Conservation (phyloP, 2,113 vertebrate genomes). For the Setophaga coronata region DNA sequence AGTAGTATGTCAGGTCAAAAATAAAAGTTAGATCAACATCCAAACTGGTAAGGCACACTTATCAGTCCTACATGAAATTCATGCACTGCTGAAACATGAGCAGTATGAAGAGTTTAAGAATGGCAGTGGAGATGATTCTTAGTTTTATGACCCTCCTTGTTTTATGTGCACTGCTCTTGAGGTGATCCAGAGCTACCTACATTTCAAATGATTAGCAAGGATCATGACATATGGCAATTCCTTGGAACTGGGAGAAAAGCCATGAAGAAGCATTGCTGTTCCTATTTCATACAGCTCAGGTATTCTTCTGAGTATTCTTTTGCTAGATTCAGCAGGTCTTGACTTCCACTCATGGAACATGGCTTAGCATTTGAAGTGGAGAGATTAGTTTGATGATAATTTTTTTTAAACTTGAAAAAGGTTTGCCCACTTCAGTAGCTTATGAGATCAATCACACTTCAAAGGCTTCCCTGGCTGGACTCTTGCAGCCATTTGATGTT, state of each 20-base stretch:
- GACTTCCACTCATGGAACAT: neutral
- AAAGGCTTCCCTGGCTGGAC: neutral
- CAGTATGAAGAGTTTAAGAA: neutral
- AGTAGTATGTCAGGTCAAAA: neutral
- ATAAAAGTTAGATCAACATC: neutral
- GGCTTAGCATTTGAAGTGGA: neutral
- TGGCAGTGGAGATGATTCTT: neutral
- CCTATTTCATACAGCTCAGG: neutral
- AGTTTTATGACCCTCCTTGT: neutral
- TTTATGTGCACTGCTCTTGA: neutral
- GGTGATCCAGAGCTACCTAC: neutral
- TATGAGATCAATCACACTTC: neutral
- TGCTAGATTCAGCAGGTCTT: neutral
- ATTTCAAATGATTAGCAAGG: neutral
- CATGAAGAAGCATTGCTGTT: neutral
- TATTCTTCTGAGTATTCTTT: neutral
- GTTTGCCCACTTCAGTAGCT: neutral
- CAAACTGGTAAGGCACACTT: neutral
- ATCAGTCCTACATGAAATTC: neutral
- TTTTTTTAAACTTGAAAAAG: neutral
- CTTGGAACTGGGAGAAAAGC: neutral
- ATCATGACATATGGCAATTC: fast-evolving
- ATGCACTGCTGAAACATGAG: neutral
- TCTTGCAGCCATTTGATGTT: neutral
- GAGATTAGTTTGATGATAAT: neutral